Evolutionary conservation across 1,140 invertebrate genomes (phyloP).

Genomic region (Drosophila bocki): DNA sequence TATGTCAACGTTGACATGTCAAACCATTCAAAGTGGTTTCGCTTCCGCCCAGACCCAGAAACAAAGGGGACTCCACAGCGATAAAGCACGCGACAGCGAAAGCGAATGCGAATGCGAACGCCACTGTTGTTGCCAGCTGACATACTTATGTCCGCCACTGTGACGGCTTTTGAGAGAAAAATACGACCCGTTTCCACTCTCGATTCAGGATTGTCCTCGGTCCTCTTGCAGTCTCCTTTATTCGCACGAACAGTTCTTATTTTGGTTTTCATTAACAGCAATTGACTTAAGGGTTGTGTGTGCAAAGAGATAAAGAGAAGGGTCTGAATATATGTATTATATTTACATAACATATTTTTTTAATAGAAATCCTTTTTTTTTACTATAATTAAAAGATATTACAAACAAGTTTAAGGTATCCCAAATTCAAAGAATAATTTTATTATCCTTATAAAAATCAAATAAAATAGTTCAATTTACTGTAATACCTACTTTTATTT

Average conservation of each 20-base stretch:
- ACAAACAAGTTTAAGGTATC: too few relatives aligned
- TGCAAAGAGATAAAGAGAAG: background rate
- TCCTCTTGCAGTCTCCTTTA: constrained; percentile 26
- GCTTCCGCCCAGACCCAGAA: constrained; percentile 66
- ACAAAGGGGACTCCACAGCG: constrained; percentile 54
- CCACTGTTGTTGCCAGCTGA: constrained; percentile 58
- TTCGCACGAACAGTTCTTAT: constrained; percentile 28
- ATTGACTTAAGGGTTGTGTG: constrained; percentile 55
- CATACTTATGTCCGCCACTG: constrained; percentile 53
- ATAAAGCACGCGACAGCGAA: constrained; percentile 71
- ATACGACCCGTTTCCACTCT: constrained; percentile 1
- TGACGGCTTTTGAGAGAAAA: constrained; percentile 28
- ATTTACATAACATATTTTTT: too few relatives aligned
- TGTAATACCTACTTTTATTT: background rate
- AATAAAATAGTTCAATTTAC: background rate
- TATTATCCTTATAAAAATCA: too few relatives aligned
- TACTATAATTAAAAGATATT: too few relatives aligned
- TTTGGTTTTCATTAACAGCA: constrained; percentile 68
- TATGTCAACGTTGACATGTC: constrained; percentile 84
- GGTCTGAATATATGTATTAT: too few relatives aligned
- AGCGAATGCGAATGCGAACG: constrained; percentile 26
- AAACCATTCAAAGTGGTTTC: constrained; percentile 84
- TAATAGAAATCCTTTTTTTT: too few relatives aligned
- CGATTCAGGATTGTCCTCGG: background rate
- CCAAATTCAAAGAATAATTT: too few relatives aligned